Evolutionary conservation across 1,140 invertebrate species (phyloP).

Genomic region (Holotrichia oblita): DNA sequence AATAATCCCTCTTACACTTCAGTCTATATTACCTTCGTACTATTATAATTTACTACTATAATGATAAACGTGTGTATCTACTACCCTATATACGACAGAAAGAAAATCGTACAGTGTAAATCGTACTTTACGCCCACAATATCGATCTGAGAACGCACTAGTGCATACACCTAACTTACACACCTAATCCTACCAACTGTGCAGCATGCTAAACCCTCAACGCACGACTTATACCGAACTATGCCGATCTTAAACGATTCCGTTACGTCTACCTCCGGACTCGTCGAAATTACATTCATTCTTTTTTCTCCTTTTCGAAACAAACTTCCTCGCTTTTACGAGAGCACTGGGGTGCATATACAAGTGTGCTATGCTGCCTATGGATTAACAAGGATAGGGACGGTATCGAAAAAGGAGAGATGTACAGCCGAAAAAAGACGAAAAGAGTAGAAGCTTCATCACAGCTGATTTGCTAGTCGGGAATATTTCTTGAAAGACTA

Average conservation of each 20-base stretch:
- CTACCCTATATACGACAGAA: background rate
- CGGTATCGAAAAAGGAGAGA: background rate
- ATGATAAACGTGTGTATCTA: background rate
- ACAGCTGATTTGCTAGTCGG: conserved; percentile 7
- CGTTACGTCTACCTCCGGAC: conserved; percentile 4
- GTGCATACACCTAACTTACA: background rate
- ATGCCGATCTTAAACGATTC: background rate
- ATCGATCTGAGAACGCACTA: background rate
- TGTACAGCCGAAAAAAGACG: background rate
- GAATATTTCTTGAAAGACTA: background rate
- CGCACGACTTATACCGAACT: background rate
- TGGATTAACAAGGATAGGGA: background rate
- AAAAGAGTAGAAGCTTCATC: background rate
- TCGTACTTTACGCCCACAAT: conserved; percentile 6
- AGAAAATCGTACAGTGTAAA: background rate
- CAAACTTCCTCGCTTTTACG: conserved; percentile 11
- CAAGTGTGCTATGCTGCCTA: background rate
- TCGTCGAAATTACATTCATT: conserved; percentile 13
- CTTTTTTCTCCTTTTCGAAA: background rate
- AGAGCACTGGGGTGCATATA: conserved; percentile 14
- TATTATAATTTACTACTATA: too few species aligned
- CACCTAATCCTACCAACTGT: conserved; percentile 2
- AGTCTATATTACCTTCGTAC: too few species aligned
- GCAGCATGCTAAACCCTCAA: background rate
- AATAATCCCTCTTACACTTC: too few species aligned